Evolutionary conservation across 2,797 vertebrate species (phyloP).

Genomic region (Artibeus jamaicensis): DNA sequence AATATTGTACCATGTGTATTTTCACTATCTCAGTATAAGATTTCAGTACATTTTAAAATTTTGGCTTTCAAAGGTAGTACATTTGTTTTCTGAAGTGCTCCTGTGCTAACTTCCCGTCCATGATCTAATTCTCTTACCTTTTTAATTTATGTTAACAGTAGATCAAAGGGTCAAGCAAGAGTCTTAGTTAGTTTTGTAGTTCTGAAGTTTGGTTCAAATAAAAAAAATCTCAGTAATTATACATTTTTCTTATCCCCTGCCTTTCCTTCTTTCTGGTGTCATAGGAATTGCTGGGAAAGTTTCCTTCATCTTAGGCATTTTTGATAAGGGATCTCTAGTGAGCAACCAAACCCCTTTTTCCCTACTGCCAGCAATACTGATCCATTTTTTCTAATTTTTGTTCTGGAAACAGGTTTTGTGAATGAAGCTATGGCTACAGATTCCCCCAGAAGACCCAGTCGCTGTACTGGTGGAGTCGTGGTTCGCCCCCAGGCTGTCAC

Average conservation of each 20-base stretch:
- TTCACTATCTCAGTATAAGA: background rate
- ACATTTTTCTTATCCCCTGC: background rate
- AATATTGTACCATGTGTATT: constrained; percentile 1
- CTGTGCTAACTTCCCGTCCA: background rate
- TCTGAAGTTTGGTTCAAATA: background rate
- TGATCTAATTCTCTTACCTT: background rate
- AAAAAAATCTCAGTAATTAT: background rate
- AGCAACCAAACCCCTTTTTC: background rate
- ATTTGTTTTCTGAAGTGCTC: background rate
- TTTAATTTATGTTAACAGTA: constrained; percentile 18
- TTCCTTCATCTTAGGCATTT: background rate
- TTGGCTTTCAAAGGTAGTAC: background rate
- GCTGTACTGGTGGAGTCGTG: constrained; percentile 95
- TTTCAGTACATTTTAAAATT: background rate
- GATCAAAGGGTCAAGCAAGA: background rate
- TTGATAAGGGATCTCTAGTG: background rate
- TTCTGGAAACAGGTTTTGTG: constrained; percentile 69
- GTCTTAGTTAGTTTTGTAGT: constrained; percentile 31
- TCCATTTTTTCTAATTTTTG: background rate
- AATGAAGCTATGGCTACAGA: constrained; percentile 90
- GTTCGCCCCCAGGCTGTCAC: constrained; percentile 97
- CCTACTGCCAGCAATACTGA: background rate
- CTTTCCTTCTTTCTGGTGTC: background rate
- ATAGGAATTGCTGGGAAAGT: constrained; percentile 3
- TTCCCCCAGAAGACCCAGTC: constrained; percentile 96